These are phyloP conservation scores for Volucella inflata DNA, from an alignment of 2,888 invertebrate species.

Conservation along the genomic window DNA sequence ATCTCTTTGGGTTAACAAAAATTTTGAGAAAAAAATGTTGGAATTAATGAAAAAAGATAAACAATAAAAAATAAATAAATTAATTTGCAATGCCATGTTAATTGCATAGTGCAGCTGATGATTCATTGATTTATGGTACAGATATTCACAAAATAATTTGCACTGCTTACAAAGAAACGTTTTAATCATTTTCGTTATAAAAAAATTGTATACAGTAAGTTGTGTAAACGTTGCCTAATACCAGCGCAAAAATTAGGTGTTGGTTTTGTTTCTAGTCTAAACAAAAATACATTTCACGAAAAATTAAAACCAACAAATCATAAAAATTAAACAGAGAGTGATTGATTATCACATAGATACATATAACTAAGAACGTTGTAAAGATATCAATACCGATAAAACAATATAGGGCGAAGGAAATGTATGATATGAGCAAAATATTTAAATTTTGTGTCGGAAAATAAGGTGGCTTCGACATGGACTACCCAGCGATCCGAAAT, in stretches of 20 bases:
- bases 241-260: constrained; percentile 66
- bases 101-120: constrained; percentile 61
- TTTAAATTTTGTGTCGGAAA: too few relatives aligned
- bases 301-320: constrained; percentile 24
- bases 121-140: constrained; percentile 24
- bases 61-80: constrained; percentile 40
- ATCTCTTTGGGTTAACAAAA: background rate
- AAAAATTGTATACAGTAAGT: constrained; percentile 47
- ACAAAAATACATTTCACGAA: constrained; percentile 40
- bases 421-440: too few relatives aligned
- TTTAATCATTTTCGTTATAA: constrained; percentile 46
- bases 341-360: too few relatives aligned
- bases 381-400: too few relatives aligned
- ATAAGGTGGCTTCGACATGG: too few relatives aligned
- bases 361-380: too few relatives aligned
- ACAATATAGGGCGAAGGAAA: too few relatives aligned
- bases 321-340: too few relatives aligned
- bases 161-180: constrained; percentile 80
- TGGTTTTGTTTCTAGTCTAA: constrained; percentile 33
- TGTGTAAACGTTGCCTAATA: constrained; percentile 26
- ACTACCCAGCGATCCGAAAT: too few relatives aligned
- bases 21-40: constrained; percentile 39
- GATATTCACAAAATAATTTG: constrained; percentile 81
- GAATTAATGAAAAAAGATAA: constrained; percentile 35
- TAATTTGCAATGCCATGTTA: constrained; percentile 46